These are phyloP conservation scores for Hydrocynus forskahlii DNA, from an alignment of 2,797 vertebrate species.

Conservation along the genomic window DNA sequence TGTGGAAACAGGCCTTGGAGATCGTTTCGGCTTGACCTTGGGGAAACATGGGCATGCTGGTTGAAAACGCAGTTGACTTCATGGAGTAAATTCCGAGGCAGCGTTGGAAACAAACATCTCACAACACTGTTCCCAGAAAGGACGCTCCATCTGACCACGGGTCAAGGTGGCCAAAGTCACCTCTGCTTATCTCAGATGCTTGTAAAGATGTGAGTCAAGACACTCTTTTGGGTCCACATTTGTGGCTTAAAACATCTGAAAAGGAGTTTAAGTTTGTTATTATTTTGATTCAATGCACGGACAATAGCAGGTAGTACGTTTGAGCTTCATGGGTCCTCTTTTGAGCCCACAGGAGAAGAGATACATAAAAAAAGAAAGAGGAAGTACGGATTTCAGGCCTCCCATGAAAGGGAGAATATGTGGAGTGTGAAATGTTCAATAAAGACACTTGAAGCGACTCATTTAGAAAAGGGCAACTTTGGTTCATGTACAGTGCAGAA, in stretches of 20 bases:
- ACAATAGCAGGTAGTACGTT: no score
- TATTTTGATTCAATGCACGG: no score
- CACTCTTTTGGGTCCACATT: neutral
- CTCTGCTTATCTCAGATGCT: neutral
- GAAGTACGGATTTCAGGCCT: neutral
- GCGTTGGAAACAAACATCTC: neutral
- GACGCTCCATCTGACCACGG: neutral
- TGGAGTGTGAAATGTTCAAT: constrained; percentile 11
- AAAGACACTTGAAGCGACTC: constrained; percentile 11
- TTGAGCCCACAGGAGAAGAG: neutral
- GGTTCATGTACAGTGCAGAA: neutral
- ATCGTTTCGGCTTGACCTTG: constrained; percentile 42
- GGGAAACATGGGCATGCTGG: constrained; percentile 17
- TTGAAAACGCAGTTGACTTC: constrained; percentile 24
- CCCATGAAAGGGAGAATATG: neutral
- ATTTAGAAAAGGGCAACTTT: no score
- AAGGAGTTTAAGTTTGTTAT: neutral
- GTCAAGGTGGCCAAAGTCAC: neutral
- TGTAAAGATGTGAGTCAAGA: neutral
- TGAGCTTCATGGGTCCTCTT: no score
- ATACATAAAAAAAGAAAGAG: neutral
- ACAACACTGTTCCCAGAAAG: neutral
- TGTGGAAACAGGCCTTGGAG: constrained; percentile 40
- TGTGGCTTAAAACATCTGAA: neutral
- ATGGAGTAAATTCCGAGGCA: constrained; percentile 12